phyloP scores from a whole-genome alignment of 2,888 invertebrate genomes.

The Patella ulyssiponensis region DNA sequence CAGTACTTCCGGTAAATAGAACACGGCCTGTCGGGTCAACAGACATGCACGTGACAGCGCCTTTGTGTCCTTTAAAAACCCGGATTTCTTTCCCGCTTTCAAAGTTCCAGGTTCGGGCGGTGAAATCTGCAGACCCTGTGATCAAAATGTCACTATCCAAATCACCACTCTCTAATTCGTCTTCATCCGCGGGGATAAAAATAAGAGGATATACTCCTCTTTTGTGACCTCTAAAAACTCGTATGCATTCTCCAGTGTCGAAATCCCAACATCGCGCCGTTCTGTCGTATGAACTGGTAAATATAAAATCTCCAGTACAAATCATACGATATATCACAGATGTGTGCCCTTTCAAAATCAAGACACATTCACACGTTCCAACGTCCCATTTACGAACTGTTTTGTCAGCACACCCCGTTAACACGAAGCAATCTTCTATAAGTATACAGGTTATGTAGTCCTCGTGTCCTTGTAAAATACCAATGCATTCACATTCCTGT shows the following conservation, averaged over 20 bases:
- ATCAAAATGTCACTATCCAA: slow-evolving; percentile 69
- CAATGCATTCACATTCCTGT: slow-evolving; percentile 73
- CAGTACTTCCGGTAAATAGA: slow-evolving; percentile 74
- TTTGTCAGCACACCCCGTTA: slow-evolving; percentile 74
- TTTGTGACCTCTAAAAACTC: slow-evolving; percentile 73
- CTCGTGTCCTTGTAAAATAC: slow-evolving; percentile 72
- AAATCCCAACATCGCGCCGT: slow-evolving; percentile 74
- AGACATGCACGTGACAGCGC: slow-evolving; percentile 74
- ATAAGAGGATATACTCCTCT: slow-evolving; percentile 74
- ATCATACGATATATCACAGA: slow-evolving; percentile 73
- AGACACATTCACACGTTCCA: slow-evolving; percentile 73
- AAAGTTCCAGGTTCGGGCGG: slow-evolving; percentile 72
- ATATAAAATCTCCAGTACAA: slow-evolving; percentile 72
- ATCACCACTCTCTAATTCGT: slow-evolving; percentile 48
- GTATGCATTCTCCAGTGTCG: slow-evolving; percentile 71
- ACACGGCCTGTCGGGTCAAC: slow-evolving; percentile 70
- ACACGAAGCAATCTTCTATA: slow-evolving; percentile 73
- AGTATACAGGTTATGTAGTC: slow-evolving; percentile 74
- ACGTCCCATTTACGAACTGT: slow-evolving; percentile 75
- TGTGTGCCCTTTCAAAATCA: slow-evolving; percentile 72
- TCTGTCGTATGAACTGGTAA: slow-evolving; percentile 70
- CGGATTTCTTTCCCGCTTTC: slow-evolving; percentile 70
- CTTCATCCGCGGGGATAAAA: slow-evolving; percentile 73
- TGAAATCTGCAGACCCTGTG: slow-evolving; percentile 71
- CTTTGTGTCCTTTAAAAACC: slow-evolving; percentile 72